Evolutionary conservation across 2,113 vertebrate genomes (phyloP).

Genomic region (Calidris pugnax): DNA sequence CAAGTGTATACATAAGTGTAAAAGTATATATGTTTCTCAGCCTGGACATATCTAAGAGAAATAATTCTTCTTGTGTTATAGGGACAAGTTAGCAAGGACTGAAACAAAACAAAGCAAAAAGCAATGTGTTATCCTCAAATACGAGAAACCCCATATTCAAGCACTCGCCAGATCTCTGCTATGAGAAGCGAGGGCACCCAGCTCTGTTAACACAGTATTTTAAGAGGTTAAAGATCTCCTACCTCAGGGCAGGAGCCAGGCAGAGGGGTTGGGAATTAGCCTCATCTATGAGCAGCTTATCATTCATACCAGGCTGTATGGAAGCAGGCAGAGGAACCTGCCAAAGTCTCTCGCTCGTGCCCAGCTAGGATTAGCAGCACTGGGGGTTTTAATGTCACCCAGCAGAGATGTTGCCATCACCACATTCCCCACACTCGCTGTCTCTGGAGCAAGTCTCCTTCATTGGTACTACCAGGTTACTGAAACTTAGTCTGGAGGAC

Average conservation of each 20-base stretch:
- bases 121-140: not conserved
- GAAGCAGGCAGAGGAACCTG: not conserved
- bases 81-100: not conserved
- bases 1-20: not conserved
- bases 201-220: not conserved
- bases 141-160: not conserved
- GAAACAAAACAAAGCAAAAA: not conserved
- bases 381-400: not conserved
- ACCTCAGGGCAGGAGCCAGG: not conserved
- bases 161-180: not conserved
- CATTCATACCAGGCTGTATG: not conserved
- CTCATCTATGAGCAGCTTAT: not conserved
- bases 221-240: not conserved
- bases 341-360: not conserved
- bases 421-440: accelerated
- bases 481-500: not conserved
- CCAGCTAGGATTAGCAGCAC: not conserved
- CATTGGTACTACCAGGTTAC: not conserved
- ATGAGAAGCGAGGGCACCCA: not conserved
- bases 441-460: not conserved
- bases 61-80: not conserved
- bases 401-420: not conserved
- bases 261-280: not conserved
- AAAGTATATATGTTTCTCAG: not conserved
- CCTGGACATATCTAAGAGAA: not conserved